phyloP scores from a whole-genome alignment of 2,113 vertebrate species.

The Lophotis ruficrista region DNA sequence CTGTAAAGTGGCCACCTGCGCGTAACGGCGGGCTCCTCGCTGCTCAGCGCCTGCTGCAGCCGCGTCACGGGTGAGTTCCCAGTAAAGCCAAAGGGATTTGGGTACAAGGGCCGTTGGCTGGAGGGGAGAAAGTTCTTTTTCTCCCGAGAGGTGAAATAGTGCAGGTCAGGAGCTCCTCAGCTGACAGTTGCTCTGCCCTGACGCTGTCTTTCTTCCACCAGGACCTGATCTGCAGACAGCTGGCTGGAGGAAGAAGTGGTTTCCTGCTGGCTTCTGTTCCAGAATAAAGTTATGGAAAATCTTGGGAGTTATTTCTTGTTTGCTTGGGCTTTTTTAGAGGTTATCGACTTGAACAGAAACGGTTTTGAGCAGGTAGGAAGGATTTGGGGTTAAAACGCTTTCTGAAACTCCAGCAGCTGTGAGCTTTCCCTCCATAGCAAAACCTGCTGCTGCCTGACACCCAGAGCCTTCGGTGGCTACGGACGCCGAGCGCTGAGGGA shows the following conservation, averaged over 20 bases:
- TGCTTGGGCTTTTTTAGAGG: not conserved
- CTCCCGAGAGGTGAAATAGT: not conserved
- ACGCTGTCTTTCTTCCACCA: not conserved
- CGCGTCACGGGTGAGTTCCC: not conserved
- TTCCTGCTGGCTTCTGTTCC: not conserved
- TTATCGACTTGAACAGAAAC: not conserved
- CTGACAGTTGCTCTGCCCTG: not conserved
- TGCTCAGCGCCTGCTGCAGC: not conserved
- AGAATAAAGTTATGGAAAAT: not conserved
- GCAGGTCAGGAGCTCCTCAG: not conserved
- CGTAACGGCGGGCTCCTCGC: not conserved
- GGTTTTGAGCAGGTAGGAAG: not conserved
- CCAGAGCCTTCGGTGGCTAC: not conserved
- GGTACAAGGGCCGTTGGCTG: not conserved
- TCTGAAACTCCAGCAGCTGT: not conserved
- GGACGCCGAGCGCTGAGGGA: not conserved
- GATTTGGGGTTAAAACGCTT: not conserved
- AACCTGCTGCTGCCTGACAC: not conserved
- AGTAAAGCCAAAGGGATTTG: not conserved
- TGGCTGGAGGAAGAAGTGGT: not conserved
- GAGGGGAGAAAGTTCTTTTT: not conserved
- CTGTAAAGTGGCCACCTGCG: not conserved
- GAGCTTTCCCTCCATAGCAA: not conserved
- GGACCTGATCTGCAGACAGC: not conserved
- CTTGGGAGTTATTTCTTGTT: accelerated